phyloP scores from a whole-genome alignment of 2,888 invertebrate species.

The Apodemia zela region DNA sequence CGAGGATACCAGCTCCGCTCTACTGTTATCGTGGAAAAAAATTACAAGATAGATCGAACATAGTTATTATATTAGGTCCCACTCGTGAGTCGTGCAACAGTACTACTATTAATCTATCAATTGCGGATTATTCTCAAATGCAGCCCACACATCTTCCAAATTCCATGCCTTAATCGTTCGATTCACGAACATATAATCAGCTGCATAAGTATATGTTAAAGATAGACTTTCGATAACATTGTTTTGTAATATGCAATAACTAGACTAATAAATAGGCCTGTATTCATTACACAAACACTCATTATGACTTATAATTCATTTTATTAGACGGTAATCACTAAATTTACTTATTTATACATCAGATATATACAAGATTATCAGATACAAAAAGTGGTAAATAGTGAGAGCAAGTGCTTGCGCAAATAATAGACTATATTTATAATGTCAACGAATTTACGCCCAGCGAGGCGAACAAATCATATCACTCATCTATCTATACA shows the following conservation, averaged over 20 bases:
- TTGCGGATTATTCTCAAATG: slow-evolving; percentile 24
- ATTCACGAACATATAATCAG: slow-evolving; percentile 20
- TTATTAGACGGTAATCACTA: no score
- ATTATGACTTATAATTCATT: no score
- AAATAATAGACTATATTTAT: no score
- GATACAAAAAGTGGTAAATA: no score
- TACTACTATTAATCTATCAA: slow-evolving; percentile 22
- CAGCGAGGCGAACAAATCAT: no score
- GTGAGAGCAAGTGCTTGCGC: no score
- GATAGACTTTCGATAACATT: neutral
- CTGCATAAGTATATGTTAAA: neutral
- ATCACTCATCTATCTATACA: no score
- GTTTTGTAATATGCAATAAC: neutral
- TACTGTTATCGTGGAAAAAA: no score
- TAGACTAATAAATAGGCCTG: neutral
- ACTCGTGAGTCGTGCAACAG: slow-evolving; percentile 17
- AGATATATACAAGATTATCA: no score
- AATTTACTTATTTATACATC: no score
- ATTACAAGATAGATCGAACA: neutral
- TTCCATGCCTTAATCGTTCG: slow-evolving; percentile 6
- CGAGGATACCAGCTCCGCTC: no score
- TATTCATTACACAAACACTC: neutral
- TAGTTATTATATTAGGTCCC: neutral
- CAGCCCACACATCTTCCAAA: slow-evolving; percentile 19
- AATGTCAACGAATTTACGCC: no score